These are phyloP conservation scores for Trissolcus brochymenae DNA, from an alignment of 2,888 invertebrate genomes.

Conservation along the genomic window DNA sequence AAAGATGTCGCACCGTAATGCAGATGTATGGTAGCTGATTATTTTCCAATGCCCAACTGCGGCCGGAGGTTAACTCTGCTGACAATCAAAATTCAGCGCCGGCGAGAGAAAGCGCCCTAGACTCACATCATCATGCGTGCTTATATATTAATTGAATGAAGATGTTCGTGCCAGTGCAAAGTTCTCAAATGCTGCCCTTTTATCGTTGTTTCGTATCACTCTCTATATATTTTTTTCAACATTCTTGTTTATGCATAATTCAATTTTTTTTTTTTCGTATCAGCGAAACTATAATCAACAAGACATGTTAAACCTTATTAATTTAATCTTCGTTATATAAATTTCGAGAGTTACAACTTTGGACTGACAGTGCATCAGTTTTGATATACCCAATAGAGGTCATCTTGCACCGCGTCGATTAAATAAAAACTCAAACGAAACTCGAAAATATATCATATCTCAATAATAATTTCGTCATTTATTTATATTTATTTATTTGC, in stretches of 20 bases:
- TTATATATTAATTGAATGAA: no score
- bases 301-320: conserved; percentile 1
- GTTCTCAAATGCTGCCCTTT: not conserved
- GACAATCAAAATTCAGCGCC: not conserved
- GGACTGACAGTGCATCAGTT: conserved; percentile 35
- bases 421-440: not conserved
- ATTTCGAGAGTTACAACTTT: conserved; percentile 25
- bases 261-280: no score
- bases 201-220: not conserved
- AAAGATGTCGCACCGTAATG: conserved; percentile 18
- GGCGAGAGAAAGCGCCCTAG: no score
- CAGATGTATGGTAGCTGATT: conserved; percentile 25
- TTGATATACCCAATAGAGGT: conserved; percentile 24
- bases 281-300: no score
- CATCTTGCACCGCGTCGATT: conserved; percentile 25
- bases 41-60: conserved; percentile 23
- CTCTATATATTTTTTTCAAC: no score
- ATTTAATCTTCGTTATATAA: conserved; percentile 26
- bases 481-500: no score
- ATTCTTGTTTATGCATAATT: no score
- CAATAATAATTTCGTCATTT: no score
- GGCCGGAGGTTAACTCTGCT: not conserved
- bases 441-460: not conserved
- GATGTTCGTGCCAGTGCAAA: not conserved
- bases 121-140: no score